Conservation (phyloP, 1,140 invertebrate genomes). For the Pinna nobilis region DNA sequence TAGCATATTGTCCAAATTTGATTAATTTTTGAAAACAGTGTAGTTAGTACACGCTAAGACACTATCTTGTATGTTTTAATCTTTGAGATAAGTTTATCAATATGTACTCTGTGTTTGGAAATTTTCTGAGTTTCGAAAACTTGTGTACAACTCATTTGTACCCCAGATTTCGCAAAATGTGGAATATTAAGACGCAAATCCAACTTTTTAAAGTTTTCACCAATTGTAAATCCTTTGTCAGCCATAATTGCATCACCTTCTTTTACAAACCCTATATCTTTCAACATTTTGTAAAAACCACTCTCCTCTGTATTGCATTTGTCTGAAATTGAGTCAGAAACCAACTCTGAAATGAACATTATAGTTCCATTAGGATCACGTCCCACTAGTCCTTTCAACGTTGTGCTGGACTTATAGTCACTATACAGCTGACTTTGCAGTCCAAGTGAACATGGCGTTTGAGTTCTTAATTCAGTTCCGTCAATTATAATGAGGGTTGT, state of each 20-base stretch:
- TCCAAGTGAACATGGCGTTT: slow-evolving; percentile 8
- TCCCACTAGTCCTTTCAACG: slow-evolving; percentile 9
- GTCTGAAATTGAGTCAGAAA: slow-evolving; percentile 9
- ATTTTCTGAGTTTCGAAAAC: slow-evolving; percentile 15
- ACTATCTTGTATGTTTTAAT: slow-evolving; percentile 14
- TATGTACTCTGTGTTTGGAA: slow-evolving; percentile 26
- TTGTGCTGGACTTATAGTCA: slow-evolving; percentile 25
- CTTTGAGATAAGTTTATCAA: neutral
- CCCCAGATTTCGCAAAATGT: neutral
- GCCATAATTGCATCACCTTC: slow-evolving; percentile 25
- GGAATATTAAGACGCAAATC: slow-evolving; percentile 13
- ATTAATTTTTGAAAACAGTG: slow-evolving; percentile 33
- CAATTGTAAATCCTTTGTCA: slow-evolving; percentile 29
- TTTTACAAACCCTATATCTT: neutral
- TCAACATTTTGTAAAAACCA: slow-evolving; percentile 24
- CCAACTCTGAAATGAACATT: slow-evolving; percentile 19
- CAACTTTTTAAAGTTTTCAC: neutral
- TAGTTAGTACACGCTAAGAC: neutral
- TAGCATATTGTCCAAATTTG: slow-evolving; percentile 48
- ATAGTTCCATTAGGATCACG: slow-evolving; percentile 29
- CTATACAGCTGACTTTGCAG: slow-evolving; percentile 22
- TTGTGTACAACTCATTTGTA: neutral
- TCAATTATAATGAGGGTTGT: slow-evolving; percentile 8
- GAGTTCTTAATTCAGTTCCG: slow-evolving; percentile 21
- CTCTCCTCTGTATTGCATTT: slow-evolving; percentile 1